A percentile compares a stretch with the other conserved stretches of the same genome.
Evolutionary conservation across 2,797 vertebrate genomes (phyloP).

Genomic region (Lemur catta): DNA sequence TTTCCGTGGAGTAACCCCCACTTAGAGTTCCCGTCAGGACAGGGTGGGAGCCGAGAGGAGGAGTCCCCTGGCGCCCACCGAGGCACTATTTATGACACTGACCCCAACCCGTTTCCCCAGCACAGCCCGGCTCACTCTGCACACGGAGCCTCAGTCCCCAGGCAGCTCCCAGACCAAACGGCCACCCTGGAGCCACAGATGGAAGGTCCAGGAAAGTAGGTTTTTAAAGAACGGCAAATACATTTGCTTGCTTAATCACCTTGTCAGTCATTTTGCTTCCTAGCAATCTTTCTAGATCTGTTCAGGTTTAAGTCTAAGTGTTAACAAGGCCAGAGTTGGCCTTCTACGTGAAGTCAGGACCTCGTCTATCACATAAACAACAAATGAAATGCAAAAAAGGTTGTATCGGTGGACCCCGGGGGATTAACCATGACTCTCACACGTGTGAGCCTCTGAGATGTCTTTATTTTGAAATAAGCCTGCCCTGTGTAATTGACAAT

Average conservation of each 20-base stretch:
- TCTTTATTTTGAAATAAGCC: not conserved
- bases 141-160: not conserved
- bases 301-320: not conserved
- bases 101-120: not conserved
- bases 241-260: not conserved
- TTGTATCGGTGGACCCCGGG: rapidly evolving
- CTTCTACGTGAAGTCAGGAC: rapidly evolving
- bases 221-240: not conserved
- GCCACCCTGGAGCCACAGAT: not conserved
- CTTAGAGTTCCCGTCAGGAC: not conserved
- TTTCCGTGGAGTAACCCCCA: not conserved
- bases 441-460: not conserved
- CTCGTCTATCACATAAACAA: not conserved
- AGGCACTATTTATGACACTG: not conserved
- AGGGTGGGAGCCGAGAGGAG: not conserved
- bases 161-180: not conserved
- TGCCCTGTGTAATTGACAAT: not conserved
- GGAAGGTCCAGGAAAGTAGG: constrained; percentile 14
- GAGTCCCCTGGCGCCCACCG: not conserved
- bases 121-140: rapidly evolving
- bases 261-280: not conserved
- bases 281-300: not conserved
- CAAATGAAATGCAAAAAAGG: not conserved
- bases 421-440: not conserved
- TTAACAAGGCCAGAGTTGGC: not conserved